phyloP scores from a whole-genome alignment of 2,888 invertebrate species.

The Galeruca laticollis region DNA sequence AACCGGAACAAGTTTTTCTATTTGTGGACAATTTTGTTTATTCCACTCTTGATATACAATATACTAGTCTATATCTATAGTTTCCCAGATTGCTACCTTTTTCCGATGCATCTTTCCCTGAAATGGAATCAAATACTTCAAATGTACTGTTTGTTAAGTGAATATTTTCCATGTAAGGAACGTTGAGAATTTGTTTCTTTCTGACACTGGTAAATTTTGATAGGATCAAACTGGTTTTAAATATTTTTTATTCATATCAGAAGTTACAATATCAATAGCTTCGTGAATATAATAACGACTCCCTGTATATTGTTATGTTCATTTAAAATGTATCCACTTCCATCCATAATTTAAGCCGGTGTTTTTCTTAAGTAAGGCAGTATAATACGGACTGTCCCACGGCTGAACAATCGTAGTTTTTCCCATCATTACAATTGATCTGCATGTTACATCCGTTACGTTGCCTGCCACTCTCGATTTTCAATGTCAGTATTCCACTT shows the following conservation, averaged over 20 bases:
- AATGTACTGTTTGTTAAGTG: no score
- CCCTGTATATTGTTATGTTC: slow-evolving; percentile 53
- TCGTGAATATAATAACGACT: slow-evolving; percentile 22
- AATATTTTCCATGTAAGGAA: no score
- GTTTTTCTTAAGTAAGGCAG: slow-evolving; percentile 66
- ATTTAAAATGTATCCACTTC: slow-evolving; percentile 59
- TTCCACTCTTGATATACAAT: no score
- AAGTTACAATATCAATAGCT: background rate
- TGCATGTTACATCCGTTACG: slow-evolving; percentile 66
- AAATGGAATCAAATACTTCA: no score
- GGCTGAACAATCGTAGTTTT: slow-evolving; percentile 63
- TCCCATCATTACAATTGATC: slow-evolving; percentile 68
- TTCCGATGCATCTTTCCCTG: no score
- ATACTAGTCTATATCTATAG: no score
- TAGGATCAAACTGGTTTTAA: background rate
- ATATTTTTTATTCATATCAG: background rate
- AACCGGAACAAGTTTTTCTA: no score
- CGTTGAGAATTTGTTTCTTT: no score
- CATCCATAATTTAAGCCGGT: slow-evolving; percentile 60
- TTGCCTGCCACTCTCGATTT: slow-evolving; percentile 65
- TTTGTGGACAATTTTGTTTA: no score
- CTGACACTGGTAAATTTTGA: no score
- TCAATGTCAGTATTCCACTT: slow-evolving; percentile 61
- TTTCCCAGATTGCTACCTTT: no score
- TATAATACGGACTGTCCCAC: slow-evolving; percentile 66